Evolutionary conservation across 2,113 vertebrate species (phyloP).

Genomic region (Phaethornis superciliosus): DNA sequence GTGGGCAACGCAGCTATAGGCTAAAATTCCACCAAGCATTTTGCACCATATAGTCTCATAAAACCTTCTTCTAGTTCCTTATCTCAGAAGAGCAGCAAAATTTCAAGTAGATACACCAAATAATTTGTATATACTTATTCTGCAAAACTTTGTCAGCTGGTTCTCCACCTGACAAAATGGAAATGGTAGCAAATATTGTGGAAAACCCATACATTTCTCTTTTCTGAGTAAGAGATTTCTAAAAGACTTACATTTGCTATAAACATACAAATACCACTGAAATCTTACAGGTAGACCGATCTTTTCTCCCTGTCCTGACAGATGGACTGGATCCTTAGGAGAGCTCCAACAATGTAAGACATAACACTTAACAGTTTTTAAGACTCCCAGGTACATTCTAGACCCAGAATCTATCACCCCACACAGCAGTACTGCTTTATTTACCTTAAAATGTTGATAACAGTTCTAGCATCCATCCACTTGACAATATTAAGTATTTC

Average conservation of each 20-base stretch:
- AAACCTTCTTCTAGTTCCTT: background rate
- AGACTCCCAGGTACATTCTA: background rate
- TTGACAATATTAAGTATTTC: background rate
- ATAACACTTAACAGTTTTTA: background rate
- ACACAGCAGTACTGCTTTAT: background rate
- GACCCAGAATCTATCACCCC: background rate
- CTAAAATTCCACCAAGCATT: rapidly evolving
- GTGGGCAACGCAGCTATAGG: background rate
- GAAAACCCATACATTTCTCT: background rate
- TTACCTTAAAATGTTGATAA: background rate
- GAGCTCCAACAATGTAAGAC: rapidly evolving
- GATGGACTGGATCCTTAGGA: background rate
- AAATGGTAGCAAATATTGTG: background rate
- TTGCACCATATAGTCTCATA: background rate
- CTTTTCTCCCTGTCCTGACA: background rate
- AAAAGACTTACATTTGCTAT: background rate
- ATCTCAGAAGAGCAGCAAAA: background rate
- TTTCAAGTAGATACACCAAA: background rate
- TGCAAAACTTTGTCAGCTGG: background rate
- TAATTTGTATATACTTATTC: background rate
- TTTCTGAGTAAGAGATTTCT: background rate
- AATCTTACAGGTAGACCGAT: background rate
- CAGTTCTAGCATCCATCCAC: background rate
- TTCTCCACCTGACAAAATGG: background rate
- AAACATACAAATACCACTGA: background rate